phyloP scores from a whole-genome alignment of 2,797 vertebrate genomes.

The Ambastaia sidthimunki region DNA sequence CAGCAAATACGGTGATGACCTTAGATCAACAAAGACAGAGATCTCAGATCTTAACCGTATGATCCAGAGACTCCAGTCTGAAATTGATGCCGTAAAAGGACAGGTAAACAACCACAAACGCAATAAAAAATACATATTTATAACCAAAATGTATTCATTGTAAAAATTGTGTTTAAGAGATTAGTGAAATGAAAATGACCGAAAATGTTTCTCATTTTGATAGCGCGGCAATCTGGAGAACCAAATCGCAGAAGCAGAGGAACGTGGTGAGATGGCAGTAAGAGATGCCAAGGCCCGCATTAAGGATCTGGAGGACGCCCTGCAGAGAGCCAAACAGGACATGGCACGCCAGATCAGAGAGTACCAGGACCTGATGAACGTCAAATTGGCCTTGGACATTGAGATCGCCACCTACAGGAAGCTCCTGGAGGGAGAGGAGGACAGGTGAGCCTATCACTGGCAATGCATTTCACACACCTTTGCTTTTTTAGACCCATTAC shows the following conservation, averaged over 20 bases:
- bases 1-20: conserved; percentile 80
- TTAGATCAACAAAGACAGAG: conserved; percentile 83
- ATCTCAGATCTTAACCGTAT: conserved; percentile 87
- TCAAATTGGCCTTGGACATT: conserved; percentile 81
- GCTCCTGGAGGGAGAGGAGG: conserved; percentile 87
- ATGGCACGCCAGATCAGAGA: conserved; percentile 78
- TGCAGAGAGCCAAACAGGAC: conserved; percentile 81
- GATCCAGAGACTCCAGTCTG: conserved; percentile 90
- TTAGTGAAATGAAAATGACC: conserved; percentile 6
- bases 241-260: conserved; percentile 76
- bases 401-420: conserved; percentile 83
- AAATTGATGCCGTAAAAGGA: conserved; percentile 88
- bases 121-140: not conserved
- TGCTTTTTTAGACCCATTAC: conserved; percentile 44
- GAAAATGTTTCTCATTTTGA: not conserved
- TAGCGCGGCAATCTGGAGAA: conserved; percentile 81
- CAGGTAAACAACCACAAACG: conserved; percentile 76
- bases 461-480: not conserved
- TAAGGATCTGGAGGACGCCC: conserved; percentile 75
- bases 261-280: conserved; percentile 76
- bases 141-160: too few species aligned
- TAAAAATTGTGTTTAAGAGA: too few species aligned
- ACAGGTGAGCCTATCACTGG: conserved; percentile 67
- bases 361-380: conserved; percentile 90
- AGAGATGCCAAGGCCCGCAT: conserved; percentile 78